These are phyloP conservation scores for Sisyra terminalis DNA, from an alignment of 2,888 invertebrate genomes.

Conservation along the genomic window DNA sequence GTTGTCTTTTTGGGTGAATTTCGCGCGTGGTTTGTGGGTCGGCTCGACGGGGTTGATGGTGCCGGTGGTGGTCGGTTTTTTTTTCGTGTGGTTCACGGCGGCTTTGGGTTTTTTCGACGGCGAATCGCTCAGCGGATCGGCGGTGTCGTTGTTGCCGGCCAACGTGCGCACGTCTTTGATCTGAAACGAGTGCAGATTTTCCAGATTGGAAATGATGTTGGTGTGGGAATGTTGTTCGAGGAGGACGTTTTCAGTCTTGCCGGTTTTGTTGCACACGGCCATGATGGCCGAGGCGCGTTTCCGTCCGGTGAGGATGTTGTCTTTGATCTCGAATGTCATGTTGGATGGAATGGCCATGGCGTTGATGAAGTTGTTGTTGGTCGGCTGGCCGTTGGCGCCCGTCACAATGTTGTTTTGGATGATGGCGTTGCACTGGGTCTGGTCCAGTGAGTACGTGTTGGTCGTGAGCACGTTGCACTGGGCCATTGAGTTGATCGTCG, in stretches of 20 bases:
- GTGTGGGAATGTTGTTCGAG: too few species aligned
- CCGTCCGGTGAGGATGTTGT: background rate
- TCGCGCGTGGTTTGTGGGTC: too few species aligned
- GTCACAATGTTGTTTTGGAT: conserved; percentile 6
- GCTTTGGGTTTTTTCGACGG: too few species aligned
- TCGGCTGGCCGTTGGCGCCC: background rate
- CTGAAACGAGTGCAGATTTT: too few species aligned
- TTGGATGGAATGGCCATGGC: conserved; percentile 6
- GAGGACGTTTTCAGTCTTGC: background rate
- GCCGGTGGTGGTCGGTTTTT: too few species aligned
- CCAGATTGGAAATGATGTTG: too few species aligned
- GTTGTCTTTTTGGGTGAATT: too few species aligned
- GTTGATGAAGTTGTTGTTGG: conserved; percentile 7
- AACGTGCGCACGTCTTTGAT: too few species aligned
- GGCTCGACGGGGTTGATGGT: too few species aligned
- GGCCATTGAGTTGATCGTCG: conserved; percentile 6
- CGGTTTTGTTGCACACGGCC: background rate
- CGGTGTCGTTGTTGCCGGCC: too few species aligned
- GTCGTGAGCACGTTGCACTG: conserved; percentile 8
- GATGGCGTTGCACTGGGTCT: conserved; percentile 4
- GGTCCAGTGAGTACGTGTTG: conserved; percentile 7
- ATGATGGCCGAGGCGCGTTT: background rate
- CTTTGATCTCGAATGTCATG: conserved; percentile 5
- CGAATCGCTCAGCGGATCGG: too few species aligned
- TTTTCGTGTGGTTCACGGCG: too few species aligned